Evolutionary conservation across 2,113 vertebrate genomes (phyloP).

Genomic region (Dromas ardeola): DNA sequence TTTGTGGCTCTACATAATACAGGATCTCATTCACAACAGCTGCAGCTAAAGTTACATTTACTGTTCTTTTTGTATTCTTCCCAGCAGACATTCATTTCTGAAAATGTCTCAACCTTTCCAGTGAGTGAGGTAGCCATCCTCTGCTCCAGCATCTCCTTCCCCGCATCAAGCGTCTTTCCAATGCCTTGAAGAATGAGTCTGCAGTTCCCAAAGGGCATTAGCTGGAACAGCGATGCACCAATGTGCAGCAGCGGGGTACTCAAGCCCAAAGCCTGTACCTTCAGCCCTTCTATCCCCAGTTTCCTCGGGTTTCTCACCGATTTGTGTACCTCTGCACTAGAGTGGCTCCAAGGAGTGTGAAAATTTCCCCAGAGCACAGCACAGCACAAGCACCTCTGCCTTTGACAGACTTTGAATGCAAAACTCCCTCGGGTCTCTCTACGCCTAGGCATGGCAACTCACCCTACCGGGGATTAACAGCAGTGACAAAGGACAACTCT

Average conservation of each 20-base stretch:
- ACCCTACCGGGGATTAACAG: neutral
- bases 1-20: neutral
- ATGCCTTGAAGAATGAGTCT: neutral
- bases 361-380: neutral
- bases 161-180: neutral
- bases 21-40: neutral
- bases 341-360: neutral
- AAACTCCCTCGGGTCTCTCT: neutral
- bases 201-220: neutral
- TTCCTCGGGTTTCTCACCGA: fast-evolving
- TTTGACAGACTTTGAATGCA: neutral
- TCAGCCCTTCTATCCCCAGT: neutral
- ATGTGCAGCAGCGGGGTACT: neutral
- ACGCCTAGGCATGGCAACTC: neutral
- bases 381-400: neutral
- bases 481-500: neutral
- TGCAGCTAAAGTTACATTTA: neutral
- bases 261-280: neutral
- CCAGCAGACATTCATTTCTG: neutral
- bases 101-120: neutral
- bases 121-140: neutral
- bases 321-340: neutral
- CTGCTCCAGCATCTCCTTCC: neutral
- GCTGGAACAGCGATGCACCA: neutral
- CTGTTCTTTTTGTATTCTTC: neutral